Conservation (phyloP, 2,113 vertebrate species). For the Mesoclemmys tuberculata region DNA sequence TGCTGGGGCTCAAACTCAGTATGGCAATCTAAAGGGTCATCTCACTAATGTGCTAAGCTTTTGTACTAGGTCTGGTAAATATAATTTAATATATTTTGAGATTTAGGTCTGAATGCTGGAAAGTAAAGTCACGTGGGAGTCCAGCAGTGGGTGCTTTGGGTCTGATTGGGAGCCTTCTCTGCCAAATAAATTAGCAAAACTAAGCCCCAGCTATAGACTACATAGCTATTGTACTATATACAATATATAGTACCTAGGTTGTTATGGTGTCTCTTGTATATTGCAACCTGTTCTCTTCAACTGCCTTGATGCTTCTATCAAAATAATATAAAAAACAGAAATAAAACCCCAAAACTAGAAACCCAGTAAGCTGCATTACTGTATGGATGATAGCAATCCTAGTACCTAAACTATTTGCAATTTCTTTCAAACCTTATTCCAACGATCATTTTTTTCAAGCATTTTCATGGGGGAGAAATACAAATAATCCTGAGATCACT, state of each 20-base stretch:
- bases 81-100: constrained; percentile 3
- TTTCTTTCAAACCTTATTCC: background rate
- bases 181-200: background rate
- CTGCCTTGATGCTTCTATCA: background rate
- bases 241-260: fast-evolving
- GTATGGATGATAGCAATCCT: background rate
- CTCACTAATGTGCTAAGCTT: background rate
- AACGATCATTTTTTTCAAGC: background rate
- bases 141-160: background rate
- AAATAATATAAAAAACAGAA: too few species aligned
- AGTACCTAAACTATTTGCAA: too few species aligned
- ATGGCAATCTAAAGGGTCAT: background rate
- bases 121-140: background rate
- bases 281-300: background rate
- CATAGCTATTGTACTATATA: background rate
- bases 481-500: background rate
- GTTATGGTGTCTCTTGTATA: background rate
- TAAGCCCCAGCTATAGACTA: background rate
- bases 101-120: background rate
- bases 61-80: background rate
- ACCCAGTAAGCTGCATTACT: too few species aligned
- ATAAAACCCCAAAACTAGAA: too few species aligned
- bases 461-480: background rate
- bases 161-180: background rate
- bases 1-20: background rate